Conservation (phyloP, 2,888 invertebrate species). For the Orchesella flavescens region DNA sequence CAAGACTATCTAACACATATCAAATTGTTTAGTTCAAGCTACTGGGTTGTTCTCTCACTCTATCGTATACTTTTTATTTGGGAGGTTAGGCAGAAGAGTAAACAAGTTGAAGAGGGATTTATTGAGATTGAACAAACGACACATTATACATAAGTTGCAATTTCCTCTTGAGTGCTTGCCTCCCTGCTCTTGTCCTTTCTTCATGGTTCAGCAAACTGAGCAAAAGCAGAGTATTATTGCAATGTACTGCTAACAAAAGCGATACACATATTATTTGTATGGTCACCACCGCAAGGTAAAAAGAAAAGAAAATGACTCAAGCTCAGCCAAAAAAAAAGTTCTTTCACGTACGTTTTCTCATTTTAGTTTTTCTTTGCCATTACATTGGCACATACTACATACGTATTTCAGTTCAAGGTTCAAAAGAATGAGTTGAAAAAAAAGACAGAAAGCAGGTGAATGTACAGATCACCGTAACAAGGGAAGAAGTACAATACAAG, state of each 20-base stretch:
- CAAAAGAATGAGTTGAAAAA: neutral
- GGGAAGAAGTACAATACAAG: constrained; percentile 31
- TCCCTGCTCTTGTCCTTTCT: constrained; percentile 42
- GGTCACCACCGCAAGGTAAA: neutral
- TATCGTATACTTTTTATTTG: no score
- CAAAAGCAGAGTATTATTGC: constrained; percentile 2
- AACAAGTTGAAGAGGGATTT: constrained; percentile 62
- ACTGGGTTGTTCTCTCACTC: no score
- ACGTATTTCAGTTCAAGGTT: constrained; percentile 4
- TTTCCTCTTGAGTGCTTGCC: constrained; percentile 54
- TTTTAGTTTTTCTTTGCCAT: neutral
- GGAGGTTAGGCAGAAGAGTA: constrained; percentile 40
- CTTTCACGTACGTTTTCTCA: constrained; percentile 9
- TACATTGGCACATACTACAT: no score
- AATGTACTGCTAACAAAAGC: constrained; percentile 3
- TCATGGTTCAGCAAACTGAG: neutral
- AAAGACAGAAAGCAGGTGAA: constrained; percentile 39
- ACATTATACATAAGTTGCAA: constrained; percentile 51
- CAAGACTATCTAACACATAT: neutral
- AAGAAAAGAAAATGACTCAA: constrained; percentile 26
- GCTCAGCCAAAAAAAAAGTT: constrained; percentile 5
- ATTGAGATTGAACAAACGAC: constrained; percentile 58
- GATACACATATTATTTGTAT: neutral
- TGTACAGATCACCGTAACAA: constrained; percentile 6
- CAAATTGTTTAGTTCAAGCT: neutral